Evolutionary conservation across 2,888 invertebrate genomes (phyloP).

Genomic region (Pristionchus mayeri): DNA sequence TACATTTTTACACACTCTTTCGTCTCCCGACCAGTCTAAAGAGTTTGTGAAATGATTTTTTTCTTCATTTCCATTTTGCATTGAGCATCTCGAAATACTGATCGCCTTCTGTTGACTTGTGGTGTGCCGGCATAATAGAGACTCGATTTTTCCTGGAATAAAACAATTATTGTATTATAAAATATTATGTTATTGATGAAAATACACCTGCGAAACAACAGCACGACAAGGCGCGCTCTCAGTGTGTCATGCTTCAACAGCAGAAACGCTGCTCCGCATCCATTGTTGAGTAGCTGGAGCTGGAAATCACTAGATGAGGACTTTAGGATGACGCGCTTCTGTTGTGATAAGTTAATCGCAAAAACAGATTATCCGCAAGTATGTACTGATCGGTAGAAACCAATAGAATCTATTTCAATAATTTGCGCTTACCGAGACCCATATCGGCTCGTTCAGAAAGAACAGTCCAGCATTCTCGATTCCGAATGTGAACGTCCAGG

Average conservation of each 20-base stretch:
- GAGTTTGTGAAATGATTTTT: no score
- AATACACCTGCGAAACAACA: neutral
- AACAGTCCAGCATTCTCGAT: neutral
- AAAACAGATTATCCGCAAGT: no score
- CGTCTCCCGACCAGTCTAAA: no score
- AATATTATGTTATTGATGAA: no score
- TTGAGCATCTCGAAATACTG: slow-evolving; percentile 16
- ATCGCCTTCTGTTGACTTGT: neutral
- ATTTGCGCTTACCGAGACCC: neutral
- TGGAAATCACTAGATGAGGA: neutral
- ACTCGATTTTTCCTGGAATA: no score
- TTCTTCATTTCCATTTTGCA: neutral
- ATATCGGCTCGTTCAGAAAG: neutral
- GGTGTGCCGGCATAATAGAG: neutral
- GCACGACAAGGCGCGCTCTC: neutral
- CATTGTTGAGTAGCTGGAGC: slow-evolving; percentile 11
- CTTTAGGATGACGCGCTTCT: neutral
- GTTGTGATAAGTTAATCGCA: no score
- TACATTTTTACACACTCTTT: no score
- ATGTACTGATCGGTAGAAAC: no score
- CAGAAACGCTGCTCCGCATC: neutral
- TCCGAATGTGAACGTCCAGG: slow-evolving; percentile 6
- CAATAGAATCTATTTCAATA: no score
- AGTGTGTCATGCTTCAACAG: slow-evolving; percentile 1
- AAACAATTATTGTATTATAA: no score